Evolutionary conservation across 2,888 invertebrate species (phyloP).

Genomic region (Salpingus planirostris): DNA sequence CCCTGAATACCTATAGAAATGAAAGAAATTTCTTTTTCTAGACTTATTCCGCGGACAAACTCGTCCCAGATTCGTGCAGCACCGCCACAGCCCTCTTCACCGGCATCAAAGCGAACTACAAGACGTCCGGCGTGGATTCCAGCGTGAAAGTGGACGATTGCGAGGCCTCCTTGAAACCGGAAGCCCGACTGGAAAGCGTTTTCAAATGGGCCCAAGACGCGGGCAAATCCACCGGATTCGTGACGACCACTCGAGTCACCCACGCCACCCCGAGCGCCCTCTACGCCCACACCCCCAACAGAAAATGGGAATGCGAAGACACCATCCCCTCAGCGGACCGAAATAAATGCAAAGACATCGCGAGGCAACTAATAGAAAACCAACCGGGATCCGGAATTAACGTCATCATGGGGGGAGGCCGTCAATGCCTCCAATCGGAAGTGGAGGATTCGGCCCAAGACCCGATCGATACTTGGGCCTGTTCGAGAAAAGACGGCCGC

Average conservation of each 20-base stretch:
- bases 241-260: conserved; percentile 81
- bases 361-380: conserved; percentile 69
- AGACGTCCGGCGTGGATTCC: conserved; percentile 68
- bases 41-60: conserved; percentile 81
- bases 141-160: conserved; percentile 58
- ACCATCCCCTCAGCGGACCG: conserved; percentile 48
- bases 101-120: conserved; percentile 76
- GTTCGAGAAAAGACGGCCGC: conserved; percentile 62
- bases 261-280: conserved; percentile 80
- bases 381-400: conserved; percentile 68
- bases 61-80: conserved; percentile 83
- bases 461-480: conserved; percentile 41
- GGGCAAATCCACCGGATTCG: conserved; percentile 73
- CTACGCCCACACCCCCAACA: conserved; percentile 65
- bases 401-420: conserved; percentile 82
- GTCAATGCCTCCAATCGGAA: conserved; percentile 56
- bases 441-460: conserved; percentile 45
- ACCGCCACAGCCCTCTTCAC: conserved; percentile 80
- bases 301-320: conserved; percentile 76
- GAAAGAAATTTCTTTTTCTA: no score
- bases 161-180: conserved; percentile 48
- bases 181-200: conserved; percentile 54
- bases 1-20: no score
- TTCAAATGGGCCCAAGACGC: conserved; percentile 64
- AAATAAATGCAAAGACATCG: conserved; percentile 77